Evolutionary conservation across 2,797 vertebrate genomes (phyloP).

Genomic region (Lepus oiostolus): DNA sequence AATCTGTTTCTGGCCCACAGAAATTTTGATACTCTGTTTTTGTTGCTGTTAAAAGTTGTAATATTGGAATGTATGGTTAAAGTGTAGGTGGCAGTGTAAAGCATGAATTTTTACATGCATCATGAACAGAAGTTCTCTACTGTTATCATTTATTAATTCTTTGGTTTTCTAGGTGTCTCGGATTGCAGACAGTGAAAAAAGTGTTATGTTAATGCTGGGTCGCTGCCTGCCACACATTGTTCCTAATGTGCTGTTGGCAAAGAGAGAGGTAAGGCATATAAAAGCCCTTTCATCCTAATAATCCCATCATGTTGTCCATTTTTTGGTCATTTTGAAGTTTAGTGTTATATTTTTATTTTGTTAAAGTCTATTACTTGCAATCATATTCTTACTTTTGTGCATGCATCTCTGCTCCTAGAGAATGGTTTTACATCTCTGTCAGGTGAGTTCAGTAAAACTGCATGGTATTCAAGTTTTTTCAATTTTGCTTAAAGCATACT

Average conservation of each 20-base stretch:
- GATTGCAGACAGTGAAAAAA: constrained; percentile 97
- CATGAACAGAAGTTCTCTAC: background rate
- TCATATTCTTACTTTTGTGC: constrained; percentile 97
- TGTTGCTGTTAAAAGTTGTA: background rate
- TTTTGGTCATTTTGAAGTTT: constrained; percentile 85
- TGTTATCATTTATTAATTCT: background rate
- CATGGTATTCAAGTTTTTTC: constrained; percentile 88
- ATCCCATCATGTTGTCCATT: constrained; percentile 76
- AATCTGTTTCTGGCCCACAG: background rate
- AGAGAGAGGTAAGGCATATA: constrained; percentile 95
- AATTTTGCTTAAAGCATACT: constrained; percentile 84
- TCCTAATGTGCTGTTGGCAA: constrained; percentile 98
- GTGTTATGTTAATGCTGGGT: constrained; percentile 98
- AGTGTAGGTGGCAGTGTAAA: background rate
- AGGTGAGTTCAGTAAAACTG: constrained; percentile 95
- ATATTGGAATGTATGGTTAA: background rate
- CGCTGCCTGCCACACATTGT: constrained; percentile 99
- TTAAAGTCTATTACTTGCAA: constrained; percentile 91
- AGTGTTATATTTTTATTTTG: constrained; percentile 85
- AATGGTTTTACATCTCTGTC: constrained; percentile 99
- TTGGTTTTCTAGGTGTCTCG: constrained; percentile 93
- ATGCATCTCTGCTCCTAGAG: constrained; percentile 98
- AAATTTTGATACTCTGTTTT: background rate
- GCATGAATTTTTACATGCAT: background rate
- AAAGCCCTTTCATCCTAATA: background rate